Evolutionary conservation across 2,888 invertebrate species (phyloP).

Genomic region (Spisula solida): DNA sequence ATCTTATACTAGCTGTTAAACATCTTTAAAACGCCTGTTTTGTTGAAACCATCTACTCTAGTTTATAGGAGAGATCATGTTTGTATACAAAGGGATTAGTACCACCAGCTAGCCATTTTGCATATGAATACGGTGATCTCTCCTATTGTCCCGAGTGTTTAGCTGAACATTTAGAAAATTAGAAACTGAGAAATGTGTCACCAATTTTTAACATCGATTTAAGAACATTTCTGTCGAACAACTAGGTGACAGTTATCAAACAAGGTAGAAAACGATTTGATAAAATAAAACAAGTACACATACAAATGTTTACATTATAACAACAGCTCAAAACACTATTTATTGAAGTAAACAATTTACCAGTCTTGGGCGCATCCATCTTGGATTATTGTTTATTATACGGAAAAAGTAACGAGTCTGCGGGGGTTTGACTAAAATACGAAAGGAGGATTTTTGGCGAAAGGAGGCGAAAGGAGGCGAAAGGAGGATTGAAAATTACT

Average conservation of each 20-base stretch:
- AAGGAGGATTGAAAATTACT: too few species aligned
- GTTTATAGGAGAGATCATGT: too few species aligned
- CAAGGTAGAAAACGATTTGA: neutral
- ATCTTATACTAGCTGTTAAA: too few species aligned
- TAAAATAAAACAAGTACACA: neutral
- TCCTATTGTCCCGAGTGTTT: neutral
- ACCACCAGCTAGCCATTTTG: too few species aligned
- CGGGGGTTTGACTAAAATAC: too few species aligned
- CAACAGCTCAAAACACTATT: neutral
- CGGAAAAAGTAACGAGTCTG: neutral
- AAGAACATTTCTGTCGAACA: too few species aligned
- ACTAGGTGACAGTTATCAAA: neutral
- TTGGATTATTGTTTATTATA: conserved; percentile 47
- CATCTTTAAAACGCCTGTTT: too few species aligned
- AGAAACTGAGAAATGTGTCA: neutral
- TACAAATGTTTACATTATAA: neutral
- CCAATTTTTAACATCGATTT: neutral
- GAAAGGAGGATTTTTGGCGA: too few species aligned
- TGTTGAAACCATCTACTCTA: too few species aligned
- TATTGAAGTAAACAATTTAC: conserved; percentile 6
- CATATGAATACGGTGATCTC: too few species aligned
- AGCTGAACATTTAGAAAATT: neutral
- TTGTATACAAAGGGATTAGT: too few species aligned
- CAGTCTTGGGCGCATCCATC: conserved; percentile 73
- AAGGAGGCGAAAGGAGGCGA: too few species aligned